Percentiles rank a stretch among this genome's conserved stretches.
Evolutionary conservation across 2,113 vertebrate genomes (phyloP).

Genomic region (Datnioides undecimradiatus): DNA sequence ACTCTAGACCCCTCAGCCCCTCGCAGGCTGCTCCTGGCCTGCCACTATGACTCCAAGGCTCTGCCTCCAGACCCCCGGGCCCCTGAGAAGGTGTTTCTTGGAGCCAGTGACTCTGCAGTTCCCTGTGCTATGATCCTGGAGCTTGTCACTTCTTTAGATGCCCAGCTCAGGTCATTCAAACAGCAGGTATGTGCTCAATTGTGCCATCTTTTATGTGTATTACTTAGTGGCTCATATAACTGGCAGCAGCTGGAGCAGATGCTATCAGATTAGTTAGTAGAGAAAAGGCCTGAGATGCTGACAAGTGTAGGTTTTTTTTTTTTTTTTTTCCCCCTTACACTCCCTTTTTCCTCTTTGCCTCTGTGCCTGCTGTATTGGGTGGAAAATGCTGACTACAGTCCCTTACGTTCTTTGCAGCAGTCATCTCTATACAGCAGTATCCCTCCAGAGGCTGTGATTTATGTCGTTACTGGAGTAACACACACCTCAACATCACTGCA

Average conservation of each 20-base stretch:
- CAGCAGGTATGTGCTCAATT: conserved; percentile 78
- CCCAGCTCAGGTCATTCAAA: conserved; percentile 81
- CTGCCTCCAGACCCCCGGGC: conserved; percentile 74
- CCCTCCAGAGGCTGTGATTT: conserved; percentile 56
- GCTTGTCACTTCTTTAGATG: conserved; percentile 86
- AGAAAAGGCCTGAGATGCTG: conserved; percentile 58
- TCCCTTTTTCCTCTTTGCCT: conserved; percentile 18
- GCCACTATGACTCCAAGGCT: conserved; percentile 93
- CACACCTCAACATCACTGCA: conserved; percentile 52
- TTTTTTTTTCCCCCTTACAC: background rate
- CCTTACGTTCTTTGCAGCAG: conserved; percentile 42
- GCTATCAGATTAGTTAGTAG: background rate
- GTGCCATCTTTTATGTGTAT: background rate
- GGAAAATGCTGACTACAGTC: conserved; percentile 68
- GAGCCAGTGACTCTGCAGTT: conserved; percentile 91
- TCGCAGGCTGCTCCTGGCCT: conserved; percentile 87
- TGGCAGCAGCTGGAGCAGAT: background rate
- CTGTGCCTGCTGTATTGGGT: conserved; percentile 41
- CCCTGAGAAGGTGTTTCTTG: conserved; percentile 83
- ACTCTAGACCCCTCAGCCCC: conserved; percentile 85
- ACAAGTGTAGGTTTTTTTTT: background rate
- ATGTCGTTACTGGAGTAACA: conserved; percentile 23
- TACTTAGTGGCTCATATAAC: background rate
- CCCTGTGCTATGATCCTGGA: conserved; percentile 91
- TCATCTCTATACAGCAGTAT: conserved; percentile 44